Conservation (phyloP, 2,113 vertebrate species). For the Malaclemys terrapin region DNA sequence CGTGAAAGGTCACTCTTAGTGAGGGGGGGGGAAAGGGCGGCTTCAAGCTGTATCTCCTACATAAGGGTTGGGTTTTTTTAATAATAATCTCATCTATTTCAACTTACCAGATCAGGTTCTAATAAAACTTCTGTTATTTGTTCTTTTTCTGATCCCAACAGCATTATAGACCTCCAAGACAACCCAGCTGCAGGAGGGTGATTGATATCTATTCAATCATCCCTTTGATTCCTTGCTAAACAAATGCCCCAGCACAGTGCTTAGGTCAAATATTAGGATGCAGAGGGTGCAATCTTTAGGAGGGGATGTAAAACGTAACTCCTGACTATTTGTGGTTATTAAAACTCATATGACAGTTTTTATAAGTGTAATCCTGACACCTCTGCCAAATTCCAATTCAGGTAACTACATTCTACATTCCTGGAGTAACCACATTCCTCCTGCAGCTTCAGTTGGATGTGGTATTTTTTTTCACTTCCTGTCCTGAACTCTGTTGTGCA, state of each 20-base stretch:
- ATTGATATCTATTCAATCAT: background rate
- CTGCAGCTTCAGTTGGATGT: background rate
- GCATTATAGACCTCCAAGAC: background rate
- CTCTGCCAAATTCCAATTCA: background rate
- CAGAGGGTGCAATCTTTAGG: background rate
- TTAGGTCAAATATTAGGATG: background rate
- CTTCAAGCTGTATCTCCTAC: background rate
- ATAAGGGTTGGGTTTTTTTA: background rate
- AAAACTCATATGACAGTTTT: background rate
- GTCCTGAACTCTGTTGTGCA: background rate
- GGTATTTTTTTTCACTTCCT: background rate
- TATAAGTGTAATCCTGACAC: background rate
- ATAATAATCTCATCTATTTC: background rate
- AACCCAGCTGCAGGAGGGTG: background rate
- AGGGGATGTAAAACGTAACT: background rate
- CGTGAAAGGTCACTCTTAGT: background rate
- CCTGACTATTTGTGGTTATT: background rate
- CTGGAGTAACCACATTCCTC: background rate
- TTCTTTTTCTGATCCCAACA: background rate
- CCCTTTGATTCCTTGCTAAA: background rate
- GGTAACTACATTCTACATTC: background rate
- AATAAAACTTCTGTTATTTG: background rate
- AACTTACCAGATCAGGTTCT: background rate
- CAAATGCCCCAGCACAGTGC: background rate
- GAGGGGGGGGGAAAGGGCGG: fast-evolving